These are phyloP conservation scores for Urocolius indicus DNA, from an alignment of 2,113 vertebrate genomes.

Conservation along the genomic window DNA sequence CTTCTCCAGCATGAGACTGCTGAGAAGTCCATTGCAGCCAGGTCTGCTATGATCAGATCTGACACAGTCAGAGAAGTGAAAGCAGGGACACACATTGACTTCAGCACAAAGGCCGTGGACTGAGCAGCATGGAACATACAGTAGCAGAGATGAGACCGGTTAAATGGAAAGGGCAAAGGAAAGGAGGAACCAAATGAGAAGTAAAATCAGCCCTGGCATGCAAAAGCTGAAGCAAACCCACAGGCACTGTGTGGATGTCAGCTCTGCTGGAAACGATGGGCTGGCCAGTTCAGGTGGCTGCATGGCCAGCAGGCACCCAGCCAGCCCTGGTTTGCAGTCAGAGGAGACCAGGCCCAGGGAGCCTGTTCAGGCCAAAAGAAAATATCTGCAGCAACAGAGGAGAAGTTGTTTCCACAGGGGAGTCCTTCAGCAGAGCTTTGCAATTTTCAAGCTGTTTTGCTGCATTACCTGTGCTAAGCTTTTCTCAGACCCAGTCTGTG, in stretches of 20 bases:
- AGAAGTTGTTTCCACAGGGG: background rate
- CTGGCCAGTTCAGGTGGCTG: background rate
- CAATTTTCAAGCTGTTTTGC: no score
- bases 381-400: background rate
- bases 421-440: background rate
- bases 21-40: background rate
- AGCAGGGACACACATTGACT: background rate
- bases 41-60: background rate
- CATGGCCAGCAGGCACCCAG: background rate
- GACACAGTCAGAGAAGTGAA: background rate
- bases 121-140: accelerated
- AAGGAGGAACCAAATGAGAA: background rate
- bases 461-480: background rate
- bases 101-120: background rate
- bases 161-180: accelerated
- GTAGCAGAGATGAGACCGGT: accelerated
- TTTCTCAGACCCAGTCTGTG: background rate
- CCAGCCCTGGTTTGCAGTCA: background rate
- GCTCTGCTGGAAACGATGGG: background rate
- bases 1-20: accelerated
- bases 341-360: background rate
- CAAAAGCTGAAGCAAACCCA: background rate
- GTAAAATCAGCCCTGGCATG: background rate
- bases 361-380: background rate
- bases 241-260: background rate